Evolutionary conservation across 1,140 invertebrate species (phyloP).

Genomic region (Druon quercuslanigerum): DNA sequence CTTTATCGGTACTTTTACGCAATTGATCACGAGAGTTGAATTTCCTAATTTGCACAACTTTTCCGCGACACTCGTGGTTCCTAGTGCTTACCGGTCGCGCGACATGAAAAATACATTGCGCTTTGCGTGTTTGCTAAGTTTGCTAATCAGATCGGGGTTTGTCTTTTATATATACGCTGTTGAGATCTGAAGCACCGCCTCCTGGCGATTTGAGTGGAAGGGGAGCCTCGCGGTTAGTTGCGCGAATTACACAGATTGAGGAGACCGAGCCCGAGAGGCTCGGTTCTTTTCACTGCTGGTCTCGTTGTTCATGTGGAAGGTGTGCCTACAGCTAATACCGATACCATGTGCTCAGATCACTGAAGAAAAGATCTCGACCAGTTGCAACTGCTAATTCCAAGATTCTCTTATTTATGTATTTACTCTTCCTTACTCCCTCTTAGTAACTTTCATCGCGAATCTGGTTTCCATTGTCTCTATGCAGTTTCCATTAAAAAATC

Average conservation of each 20-base stretch:
- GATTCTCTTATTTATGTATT: too few relatives aligned
- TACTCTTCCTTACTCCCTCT: too few relatives aligned
- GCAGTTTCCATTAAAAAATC: too few relatives aligned
- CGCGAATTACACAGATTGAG: slow-evolving; percentile 43
- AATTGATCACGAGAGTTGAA: not conserved
- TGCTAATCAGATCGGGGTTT: slow-evolving; percentile 70
- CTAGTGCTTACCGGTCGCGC: not conserved
- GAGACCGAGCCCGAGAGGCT: slow-evolving; percentile 32
- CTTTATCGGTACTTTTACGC: not conserved
- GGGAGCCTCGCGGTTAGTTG: slow-evolving; percentile 35
- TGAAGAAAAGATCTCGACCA: too few relatives aligned
- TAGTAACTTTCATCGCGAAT: too few relatives aligned
- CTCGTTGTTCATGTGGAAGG: not conserved
- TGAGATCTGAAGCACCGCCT: slow-evolving; percentile 57
- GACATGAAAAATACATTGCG: slow-evolving; percentile 12
- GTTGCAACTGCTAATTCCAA: too few relatives aligned
- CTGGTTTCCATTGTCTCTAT: too few relatives aligned
- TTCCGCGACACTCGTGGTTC: slow-evolving; percentile 12
- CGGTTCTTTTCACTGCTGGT: slow-evolving; percentile 12
- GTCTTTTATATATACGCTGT: slow-evolving; percentile 68
- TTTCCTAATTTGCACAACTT: not conserved
- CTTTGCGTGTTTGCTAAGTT: slow-evolving; percentile 62
- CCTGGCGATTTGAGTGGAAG: slow-evolving; percentile 38
- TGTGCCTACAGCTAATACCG: slow-evolving; percentile 36
- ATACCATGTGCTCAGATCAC: not conserved